A percentile compares a stretch with the other conserved stretches of the same genome.
These are phyloP conservation scores for Odontamblyopus rebecca DNA, from an alignment of 2,797 vertebrate species.

Conservation along the genomic window DNA sequence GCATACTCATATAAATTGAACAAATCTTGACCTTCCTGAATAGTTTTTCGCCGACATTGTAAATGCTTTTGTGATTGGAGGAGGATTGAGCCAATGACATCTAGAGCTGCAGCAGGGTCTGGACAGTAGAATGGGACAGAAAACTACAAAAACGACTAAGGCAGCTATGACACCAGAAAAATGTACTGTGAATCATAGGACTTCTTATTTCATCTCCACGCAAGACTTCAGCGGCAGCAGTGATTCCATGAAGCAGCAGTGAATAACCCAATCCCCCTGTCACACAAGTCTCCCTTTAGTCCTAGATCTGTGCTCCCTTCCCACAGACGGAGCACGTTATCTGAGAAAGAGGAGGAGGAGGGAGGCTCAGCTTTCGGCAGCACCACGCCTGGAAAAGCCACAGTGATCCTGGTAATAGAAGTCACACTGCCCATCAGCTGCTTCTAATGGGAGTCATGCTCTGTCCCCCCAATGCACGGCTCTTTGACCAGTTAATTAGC, in stretches of 20 bases:
- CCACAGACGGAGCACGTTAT: conserved; percentile 17
- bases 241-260: conserved; percentile 39
- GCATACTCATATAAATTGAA: too few relatives aligned
- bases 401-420: conserved; percentile 34
- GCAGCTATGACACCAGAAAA: too few relatives aligned
- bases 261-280: conserved; percentile 30
- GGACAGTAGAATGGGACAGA: too few relatives aligned
- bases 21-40: not conserved
- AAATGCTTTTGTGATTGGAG: not conserved
- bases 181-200: not conserved
- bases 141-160: too few relatives aligned
- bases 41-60: not conserved
- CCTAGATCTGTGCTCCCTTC: conserved; percentile 33
- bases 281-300: conserved; percentile 37
- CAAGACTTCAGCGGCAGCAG: not conserved
- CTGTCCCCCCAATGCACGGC: conserved; percentile 8
- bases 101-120: too few relatives aligned
- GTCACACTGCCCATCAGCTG: conserved; percentile 36
- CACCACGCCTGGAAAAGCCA: conserved; percentile 33
- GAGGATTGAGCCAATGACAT: not conserved
- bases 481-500: not conserved
- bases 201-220: not conserved
- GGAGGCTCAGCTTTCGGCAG: conserved; percentile 24
- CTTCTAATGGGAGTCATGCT: conserved; percentile 50
- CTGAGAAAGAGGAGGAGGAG: not conserved